Base-by-base conservation (phyloP, 2,113 vertebrate species). In the Leptobrachium leishanense region DNA sequence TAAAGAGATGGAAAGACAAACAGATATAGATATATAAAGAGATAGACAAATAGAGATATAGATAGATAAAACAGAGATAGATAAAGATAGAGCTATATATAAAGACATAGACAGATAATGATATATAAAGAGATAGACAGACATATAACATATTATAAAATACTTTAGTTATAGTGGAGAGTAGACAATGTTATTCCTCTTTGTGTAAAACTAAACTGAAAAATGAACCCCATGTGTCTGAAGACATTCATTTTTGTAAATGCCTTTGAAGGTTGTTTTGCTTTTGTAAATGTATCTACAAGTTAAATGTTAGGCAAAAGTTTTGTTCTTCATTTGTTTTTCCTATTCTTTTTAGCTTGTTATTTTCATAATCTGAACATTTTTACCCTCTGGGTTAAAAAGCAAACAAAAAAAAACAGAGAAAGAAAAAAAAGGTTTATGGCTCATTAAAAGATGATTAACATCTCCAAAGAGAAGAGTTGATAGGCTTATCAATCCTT, bases 391-490 rank as follows among this genome's bases (percentile, higher is more conserved):
- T 41, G 40, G 75, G 75, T 70, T 20, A 70, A 50, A 13, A 70
- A 70, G n/a, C 46, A n/a, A 46, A 50, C 7, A 50, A 40, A 75
- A 71, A 54, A 67, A 20, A 50, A 1, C 4, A 50, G 46, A 50
- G 46, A 50, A 50, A 4, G 46, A 1, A 63, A 40, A 75, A 71
- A 72, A 54, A 67, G 31, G 50, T 64, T 80, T 74, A 74, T 44
- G 64, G 71, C 39, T 80, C 71, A 80, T 74, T 80, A 80, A 74
- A 74, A 74, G 54, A 62, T 83, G 87, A 84, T 88, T 85, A 84
- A 82, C 82, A 86, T 85, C 84, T 85, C 84, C 83, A 83, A 82
- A 86, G 89, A 86, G 83, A 68, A 55, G n/a, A 82, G 53, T 70
- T 86, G 87, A 84, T 82, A 82, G 72, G 82, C 85, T 86, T 84